A percentile compares a stretch with the other conserved stretches of the same genome.
These are phyloP conservation scores for Peucedramus taeniatus DNA, from an alignment of 2,113 vertebrate genomes.

Conservation along the genomic window DNA sequence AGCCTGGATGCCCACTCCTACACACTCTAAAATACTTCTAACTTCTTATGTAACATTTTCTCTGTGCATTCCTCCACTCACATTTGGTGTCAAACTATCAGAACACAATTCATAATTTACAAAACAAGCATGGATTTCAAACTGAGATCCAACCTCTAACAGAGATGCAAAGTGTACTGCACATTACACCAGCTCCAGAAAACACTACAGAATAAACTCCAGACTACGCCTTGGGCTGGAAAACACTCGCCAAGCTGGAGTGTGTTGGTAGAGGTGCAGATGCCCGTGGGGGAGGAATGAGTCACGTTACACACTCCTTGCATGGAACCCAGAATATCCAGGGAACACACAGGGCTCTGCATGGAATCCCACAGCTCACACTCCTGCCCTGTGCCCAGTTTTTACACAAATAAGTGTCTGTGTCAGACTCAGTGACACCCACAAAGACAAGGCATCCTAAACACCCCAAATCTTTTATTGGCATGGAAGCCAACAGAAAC, in stretches of 20 bases:
- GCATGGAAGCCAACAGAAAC: neutral
- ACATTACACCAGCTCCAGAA: neutral
- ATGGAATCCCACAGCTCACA: neutral
- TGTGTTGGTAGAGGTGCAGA: neutral
- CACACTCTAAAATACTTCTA: neutral
- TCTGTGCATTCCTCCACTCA: neutral
- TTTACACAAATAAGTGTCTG: rapidly evolving
- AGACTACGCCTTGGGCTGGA: neutral
- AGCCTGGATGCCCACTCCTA: neutral
- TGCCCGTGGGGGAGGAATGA: neutral
- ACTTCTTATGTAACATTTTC: neutral
- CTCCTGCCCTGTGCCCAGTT: neutral
- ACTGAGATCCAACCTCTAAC: neutral
- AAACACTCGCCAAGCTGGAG: neutral
- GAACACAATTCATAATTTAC: neutral
- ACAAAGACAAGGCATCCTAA: neutral
- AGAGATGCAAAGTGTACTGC: neutral
- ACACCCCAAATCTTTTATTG: rapidly evolving
- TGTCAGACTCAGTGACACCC: neutral
- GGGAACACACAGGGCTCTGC: neutral
- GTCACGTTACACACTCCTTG: neutral
- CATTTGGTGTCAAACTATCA: neutral
- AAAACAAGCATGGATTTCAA: neutral
- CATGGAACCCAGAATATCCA: neutral
- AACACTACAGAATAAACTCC: neutral